A percentile compares a stretch with the other conserved stretches of the same genome.
These are phyloP conservation scores for Leptopterna dolabrata DNA, from an alignment of 2,888 invertebrate species.

Conservation along the genomic window DNA sequence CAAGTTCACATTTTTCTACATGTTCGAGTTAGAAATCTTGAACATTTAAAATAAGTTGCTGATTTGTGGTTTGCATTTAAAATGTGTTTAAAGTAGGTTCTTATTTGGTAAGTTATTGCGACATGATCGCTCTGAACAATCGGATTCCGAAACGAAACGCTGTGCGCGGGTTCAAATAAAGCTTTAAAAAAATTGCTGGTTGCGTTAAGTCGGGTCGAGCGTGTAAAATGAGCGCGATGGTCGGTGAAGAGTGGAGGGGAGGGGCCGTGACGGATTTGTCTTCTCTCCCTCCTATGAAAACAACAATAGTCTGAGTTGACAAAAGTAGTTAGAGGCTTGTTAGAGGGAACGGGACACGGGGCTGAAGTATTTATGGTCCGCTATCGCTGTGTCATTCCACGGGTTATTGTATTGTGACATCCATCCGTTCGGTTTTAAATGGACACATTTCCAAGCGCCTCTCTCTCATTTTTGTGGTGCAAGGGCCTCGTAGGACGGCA, in stretches of 20 bases:
- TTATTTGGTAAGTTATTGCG: not conserved
- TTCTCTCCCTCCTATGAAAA: not conserved
- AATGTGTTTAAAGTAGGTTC: not conserved
- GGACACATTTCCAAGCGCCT: not conserved
- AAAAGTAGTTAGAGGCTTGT: constrained; percentile 8
- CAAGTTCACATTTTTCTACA: not conserved
- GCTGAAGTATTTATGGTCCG: not conserved
- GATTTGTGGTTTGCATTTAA: too few relatives aligned
- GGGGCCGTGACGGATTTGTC: not conserved
- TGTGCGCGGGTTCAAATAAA: not conserved
- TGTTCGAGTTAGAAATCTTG: not conserved
- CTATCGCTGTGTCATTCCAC: constrained; percentile 7
- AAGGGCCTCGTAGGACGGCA: not conserved
- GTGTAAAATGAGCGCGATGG: not conserved
- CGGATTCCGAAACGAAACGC: not conserved
- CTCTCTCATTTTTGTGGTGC: not conserved
- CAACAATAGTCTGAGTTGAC: constrained; percentile 3
- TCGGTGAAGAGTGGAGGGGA: not conserved
- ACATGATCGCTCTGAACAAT: not conserved
- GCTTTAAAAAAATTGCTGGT: not conserved
- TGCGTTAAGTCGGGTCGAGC: not conserved
- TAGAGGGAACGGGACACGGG: not conserved
- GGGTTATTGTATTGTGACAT: not conserved
- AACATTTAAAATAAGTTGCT: too few relatives aligned
- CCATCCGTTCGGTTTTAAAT: constrained; percentile 2